These are phyloP conservation scores for Pristionchus maxplancki DNA, from an alignment of 2,888 invertebrate genomes.

Conservation along the genomic window DNA sequence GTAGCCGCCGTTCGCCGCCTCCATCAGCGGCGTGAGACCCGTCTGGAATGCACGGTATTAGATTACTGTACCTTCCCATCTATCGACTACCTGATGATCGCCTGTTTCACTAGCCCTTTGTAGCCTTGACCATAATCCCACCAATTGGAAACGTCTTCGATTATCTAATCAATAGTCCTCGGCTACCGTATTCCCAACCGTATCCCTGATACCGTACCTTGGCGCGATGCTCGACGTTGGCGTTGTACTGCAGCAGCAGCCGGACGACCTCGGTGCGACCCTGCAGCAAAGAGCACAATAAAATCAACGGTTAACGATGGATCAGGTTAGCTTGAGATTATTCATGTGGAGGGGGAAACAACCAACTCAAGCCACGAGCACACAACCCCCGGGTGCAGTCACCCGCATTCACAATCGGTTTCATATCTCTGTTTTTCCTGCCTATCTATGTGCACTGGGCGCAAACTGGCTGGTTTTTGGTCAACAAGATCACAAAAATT, in stretches of 20 bases:
- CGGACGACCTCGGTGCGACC: conserved; percentile 98
- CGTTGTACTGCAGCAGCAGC: conserved; percentile 93
- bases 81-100: neutral
- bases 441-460: neutral
- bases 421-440: neutral
- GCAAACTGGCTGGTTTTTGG: neutral
- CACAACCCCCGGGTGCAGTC: neutral
- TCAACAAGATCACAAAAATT: neutral
- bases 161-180: neutral
- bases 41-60: conserved; percentile 82
- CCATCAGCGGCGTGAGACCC: conserved; percentile 98
- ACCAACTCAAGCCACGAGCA: neutral
- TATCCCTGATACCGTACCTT: conserved; percentile 82
- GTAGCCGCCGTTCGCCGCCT: conserved; percentile 98
- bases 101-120: too few relatives aligned
- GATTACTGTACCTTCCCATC: neutral
- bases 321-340: too few relatives aligned
- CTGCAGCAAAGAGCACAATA: conserved; percentile 68
- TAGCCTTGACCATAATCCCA: too few relatives aligned
- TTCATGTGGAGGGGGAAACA: neutral
- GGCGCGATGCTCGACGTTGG: conserved; percentile 98
- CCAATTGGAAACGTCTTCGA: neutral
- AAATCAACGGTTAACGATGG: neutral
- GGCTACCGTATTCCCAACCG: neutral
- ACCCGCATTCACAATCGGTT: neutral